Base-by-base conservation (phyloP, 2,113 vertebrate species). In the Toxotes jaculatrix region DNA sequence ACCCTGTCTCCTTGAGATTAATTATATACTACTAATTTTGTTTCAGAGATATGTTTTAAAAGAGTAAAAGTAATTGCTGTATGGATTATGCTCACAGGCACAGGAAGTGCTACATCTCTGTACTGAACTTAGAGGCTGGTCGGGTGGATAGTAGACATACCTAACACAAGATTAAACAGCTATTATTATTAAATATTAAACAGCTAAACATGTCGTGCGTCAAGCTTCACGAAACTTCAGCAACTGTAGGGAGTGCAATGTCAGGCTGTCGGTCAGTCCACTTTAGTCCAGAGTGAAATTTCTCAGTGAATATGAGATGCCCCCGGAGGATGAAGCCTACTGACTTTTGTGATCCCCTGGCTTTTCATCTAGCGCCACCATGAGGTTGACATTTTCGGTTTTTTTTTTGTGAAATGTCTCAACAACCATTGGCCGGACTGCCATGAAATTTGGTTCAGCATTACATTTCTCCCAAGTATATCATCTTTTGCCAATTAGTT, bases 31-130 rank as follows among this genome's bases (percentile, higher is more conserved):
- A 17, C 32, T 45, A n/a, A 70, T 27, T 62, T 51, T 3, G 23
- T 36, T 77, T 59, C 31, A 5, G 7, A 36, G 51, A 80, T 53
- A 42, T 60, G 4, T 55, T 53, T 71, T 49, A 23, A 51, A 77
- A 42, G 4, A 23, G 32, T 70, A 16, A 60, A 73, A 61, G 31
- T 55, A 16, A 36, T 57, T 65, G 19, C 53, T 47, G 36, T 45
- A 61, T 55, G 45, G 42, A 72, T 38, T 17, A 38, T 45, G 47
- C 17, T 27, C 32, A 23, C 40, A 19, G 12, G 40, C 42, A 59
- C 14, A 19, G 16, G n/a, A 43, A 57, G n/a, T 55, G 45, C 12
- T 9, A 47, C 0, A 0, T 34, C 16, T n/a, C n/a, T 23, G 19
- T 55, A 12, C 6, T n/a, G 21, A 6, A 53, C 49, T 27, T 27